Conservation (phyloP, 2,113 vertebrate species). For the Lepisosteus osseus region DNA sequence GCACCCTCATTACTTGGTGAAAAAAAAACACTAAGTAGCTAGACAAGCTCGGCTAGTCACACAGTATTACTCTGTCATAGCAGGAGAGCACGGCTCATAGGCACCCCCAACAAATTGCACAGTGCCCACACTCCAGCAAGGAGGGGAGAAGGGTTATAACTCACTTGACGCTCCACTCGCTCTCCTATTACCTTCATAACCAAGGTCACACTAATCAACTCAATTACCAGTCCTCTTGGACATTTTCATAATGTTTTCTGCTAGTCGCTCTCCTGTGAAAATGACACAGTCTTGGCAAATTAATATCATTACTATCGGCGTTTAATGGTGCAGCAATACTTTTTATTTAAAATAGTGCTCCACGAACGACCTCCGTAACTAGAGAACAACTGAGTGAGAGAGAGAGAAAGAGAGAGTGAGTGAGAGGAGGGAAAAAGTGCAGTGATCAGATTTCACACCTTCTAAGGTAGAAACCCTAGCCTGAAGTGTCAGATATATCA, state of each 20-base stretch:
- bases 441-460: too few species aligned
- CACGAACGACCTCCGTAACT: not conserved
- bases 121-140: conserved; percentile 48
- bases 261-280: conserved; percentile 98
- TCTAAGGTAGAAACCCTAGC: too few species aligned
- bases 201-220: conserved; percentile 99
- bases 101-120: conserved; percentile 76
- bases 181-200: conserved; percentile 85
- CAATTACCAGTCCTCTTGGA: conserved; percentile 92
- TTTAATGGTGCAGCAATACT: conserved; percentile 63
- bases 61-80: conserved; percentile 69
- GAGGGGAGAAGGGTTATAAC: conserved; percentile 68
- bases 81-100: conserved; percentile 54
- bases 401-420: not conserved
- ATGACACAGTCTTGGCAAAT: conserved; percentile 74
- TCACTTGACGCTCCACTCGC: conserved; percentile 77
- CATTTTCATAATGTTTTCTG: conserved; percentile 99
- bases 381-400: not conserved
- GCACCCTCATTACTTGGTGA: conserved; percentile 44
- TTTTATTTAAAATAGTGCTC: not conserved
- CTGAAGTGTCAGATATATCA: too few species aligned
- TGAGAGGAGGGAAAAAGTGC: not conserved
- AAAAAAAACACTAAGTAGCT: conserved; percentile 46
- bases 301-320: conserved; percentile 68
- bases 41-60: conserved; percentile 70